A percentile compares a stretch with the other conserved stretches of the same genome.
Evolutionary conservation across 2,888 invertebrate species (phyloP).

Genomic region (Tachina lurida): DNA sequence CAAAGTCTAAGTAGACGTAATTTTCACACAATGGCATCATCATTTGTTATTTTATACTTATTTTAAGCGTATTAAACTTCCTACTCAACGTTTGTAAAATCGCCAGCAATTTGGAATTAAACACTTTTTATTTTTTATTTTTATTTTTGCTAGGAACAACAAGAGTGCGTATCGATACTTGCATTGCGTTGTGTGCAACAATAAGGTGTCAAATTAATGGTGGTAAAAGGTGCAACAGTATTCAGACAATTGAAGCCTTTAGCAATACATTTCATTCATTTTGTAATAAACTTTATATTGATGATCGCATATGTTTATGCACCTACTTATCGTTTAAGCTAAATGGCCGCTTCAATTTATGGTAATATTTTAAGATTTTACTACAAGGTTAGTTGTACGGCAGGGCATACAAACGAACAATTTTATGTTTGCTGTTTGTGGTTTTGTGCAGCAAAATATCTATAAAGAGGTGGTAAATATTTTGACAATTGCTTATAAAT

Average conservation of each 20-base stretch:
- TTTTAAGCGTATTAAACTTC: slow-evolving; percentile 68
- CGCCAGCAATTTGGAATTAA: slow-evolving; percentile 30
- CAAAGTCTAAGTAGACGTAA: slow-evolving; percentile 65
- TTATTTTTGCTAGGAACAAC: neutral
- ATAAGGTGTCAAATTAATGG: slow-evolving; percentile 81
- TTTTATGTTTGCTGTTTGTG: neutral
- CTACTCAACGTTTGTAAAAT: slow-evolving; percentile 36
- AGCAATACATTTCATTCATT: slow-evolving; percentile 18
- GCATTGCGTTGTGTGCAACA: slow-evolving; percentile 61
- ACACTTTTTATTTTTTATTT: slow-evolving; percentile 21
- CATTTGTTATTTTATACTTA: slow-evolving; percentile 78
- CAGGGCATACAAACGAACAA: neutral
- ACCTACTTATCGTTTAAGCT: slow-evolving; percentile 51
- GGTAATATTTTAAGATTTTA: slow-evolving; percentile 62
- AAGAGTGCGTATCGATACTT: neutral
- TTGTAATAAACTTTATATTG: slow-evolving; percentile 46
- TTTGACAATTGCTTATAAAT: slow-evolving; percentile 63
- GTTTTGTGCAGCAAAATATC: neutral
- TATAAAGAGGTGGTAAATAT: slow-evolving; percentile 69
- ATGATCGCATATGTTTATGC: slow-evolving; percentile 48
- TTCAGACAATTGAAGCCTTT: slow-evolving; percentile 33
- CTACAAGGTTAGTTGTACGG: slow-evolving; percentile 60
- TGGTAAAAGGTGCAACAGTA: slow-evolving; percentile 77
- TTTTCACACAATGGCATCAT: slow-evolving; percentile 71
- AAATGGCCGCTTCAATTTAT: slow-evolving; percentile 54